phyloP scores from a whole-genome alignment of 2,797 vertebrate species.

The Enteromius mattozi region DNA sequence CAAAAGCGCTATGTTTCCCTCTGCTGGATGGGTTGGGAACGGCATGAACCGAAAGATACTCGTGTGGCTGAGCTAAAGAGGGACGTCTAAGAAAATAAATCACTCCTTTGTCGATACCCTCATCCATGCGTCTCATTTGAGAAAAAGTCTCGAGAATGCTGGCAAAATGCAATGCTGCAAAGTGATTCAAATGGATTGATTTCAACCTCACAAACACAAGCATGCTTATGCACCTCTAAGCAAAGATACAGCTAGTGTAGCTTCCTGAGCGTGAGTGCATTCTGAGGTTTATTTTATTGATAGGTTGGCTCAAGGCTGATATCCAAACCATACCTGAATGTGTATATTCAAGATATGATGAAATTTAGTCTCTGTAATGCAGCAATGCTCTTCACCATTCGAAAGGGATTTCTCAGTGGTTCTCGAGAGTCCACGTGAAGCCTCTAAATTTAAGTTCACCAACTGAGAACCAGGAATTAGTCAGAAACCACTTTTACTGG shows the following conservation, averaged over 20 bases:
- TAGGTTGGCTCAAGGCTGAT: neutral
- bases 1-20: constrained; percentile 76
- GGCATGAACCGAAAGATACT: constrained; percentile 15
- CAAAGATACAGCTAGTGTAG: constrained; percentile 1
- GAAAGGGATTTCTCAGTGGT: neutral
- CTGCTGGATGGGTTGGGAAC: constrained; percentile 70
- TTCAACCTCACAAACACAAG: constrained; percentile 20
- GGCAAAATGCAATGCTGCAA: constrained; percentile 30
- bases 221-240: neutral
- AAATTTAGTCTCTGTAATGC: neutral
- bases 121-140: constrained; percentile 36
- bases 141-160: constrained; percentile 37
- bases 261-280: neutral
- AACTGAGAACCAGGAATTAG: neutral
- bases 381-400: neutral
- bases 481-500: neutral
- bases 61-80: constrained; percentile 16
- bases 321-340: neutral
- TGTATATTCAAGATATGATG: neutral
- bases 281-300: constrained; percentile 34
- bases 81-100: constrained; percentile 34
- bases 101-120: constrained; percentile 28
- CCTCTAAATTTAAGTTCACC: neutral
- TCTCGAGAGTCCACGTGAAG: neutral
- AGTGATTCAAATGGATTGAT: constrained; percentile 38